These are phyloP conservation scores for Atethmia centrago DNA, from an alignment of 2,888 invertebrate genomes.

Conservation along the genomic window DNA sequence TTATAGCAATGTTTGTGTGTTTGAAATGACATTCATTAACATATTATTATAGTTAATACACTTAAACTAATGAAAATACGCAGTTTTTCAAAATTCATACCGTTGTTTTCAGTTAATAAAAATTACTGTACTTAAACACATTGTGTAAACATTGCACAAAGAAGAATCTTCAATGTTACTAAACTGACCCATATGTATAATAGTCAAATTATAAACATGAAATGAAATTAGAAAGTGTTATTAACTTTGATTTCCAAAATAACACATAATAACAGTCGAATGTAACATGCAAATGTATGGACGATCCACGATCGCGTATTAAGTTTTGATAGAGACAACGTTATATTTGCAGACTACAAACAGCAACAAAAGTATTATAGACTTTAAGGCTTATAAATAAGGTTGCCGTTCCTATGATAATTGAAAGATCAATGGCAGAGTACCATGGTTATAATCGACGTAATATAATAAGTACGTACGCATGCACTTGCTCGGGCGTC, in stretches of 20 bases:
- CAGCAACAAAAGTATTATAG: constrained; percentile 49
- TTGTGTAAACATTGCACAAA: constrained; percentile 30
- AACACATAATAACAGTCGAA: constrained; percentile 76
- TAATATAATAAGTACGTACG: constrained; percentile 79
- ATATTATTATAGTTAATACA: background rate
- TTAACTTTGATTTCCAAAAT: constrained; percentile 74
- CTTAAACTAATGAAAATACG: background rate
- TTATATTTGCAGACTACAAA: constrained; percentile 52
- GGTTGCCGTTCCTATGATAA: background rate
- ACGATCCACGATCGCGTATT: constrained; percentile 76
- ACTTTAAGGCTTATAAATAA: constrained; percentile 55
- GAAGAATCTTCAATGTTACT: constrained; percentile 14
- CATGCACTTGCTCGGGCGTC: constrained; percentile 78
- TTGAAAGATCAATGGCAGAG: background rate
- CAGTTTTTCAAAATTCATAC: too few species aligned
- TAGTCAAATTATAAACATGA: constrained; percentile 63
- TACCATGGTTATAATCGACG: constrained; percentile 44
- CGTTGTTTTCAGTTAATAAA: background rate
- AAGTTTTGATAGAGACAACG: constrained; percentile 68
- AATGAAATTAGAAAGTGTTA: constrained; percentile 79
- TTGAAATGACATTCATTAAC: background rate
- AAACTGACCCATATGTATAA: constrained; percentile 35
- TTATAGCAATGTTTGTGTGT: constrained; percentile 5
- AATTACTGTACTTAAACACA: background rate
- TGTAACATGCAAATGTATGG: constrained; percentile 80